Base-by-base conservation (phyloP, 2,113 vertebrate genomes). In the Hydrolagus affinis region DNA sequence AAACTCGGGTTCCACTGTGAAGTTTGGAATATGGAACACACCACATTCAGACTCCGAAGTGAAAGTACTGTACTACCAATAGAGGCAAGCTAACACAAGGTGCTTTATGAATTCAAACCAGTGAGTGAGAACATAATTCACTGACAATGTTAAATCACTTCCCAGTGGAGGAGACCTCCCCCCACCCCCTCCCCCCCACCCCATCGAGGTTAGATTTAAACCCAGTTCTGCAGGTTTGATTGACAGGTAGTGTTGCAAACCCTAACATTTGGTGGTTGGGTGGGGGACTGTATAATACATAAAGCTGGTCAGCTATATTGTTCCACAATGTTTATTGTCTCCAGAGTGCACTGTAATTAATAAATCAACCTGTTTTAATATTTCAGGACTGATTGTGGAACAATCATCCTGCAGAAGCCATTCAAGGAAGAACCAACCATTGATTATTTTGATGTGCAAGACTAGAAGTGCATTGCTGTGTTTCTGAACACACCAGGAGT, bases 361-460 rank as follows among this genome's bases (percentile, higher is more conserved):
- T 28, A 25, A 64, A 28, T n/a, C 76, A 11, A 87, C 66, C 44
- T 62, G 32, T 8, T 87, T 70, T 85, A 19, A 85, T 85, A 60
- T 94, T 94, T 86, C 90, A 98, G 97, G 91, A 90, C 86, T 74
- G 86, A 89, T 86, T 91, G 92, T 57, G 90, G 87, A 88, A 89
- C 87, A 87, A 91, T 89, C 87, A 89, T 89, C 89, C 92, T 94
- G 90, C 94, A 94, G 19, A 97, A 94, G 90, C 90, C 93, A 73
- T 86, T 93, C 57, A 96, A 96, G 89, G 95, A 96, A 83, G 96
- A 98, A 86, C 93, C 96, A 0, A 68, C 94, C 19, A 95, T 99
- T 72, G 97, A 99, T 92, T 99, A 99, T 90, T 99, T 99, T 90
- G 97, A 99, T 88, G 97, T 98, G 86, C 97, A 98, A 88, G 97